Base-by-base conservation (phyloP, 2,113 vertebrate species). In the Notarius lentiginosus region DNA sequence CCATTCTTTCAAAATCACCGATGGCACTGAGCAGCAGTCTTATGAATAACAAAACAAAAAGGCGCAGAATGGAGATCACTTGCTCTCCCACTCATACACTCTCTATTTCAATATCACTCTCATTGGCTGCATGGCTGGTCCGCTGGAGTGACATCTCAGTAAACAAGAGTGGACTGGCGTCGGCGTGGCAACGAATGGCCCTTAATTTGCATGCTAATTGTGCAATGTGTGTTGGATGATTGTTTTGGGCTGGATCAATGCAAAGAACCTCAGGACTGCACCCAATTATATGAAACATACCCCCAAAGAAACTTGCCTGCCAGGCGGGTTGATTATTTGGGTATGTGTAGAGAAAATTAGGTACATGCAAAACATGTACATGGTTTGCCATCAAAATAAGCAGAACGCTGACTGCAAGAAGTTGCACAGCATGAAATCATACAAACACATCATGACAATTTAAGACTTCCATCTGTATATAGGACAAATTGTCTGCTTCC, bases 141-240 rank as follows among this genome's bases (percentile, higher is more conserved):
- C 49, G 58, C 55, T 68, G 83, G 92, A 93, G 93, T 93, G 92
- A 94, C 92, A 90, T 91, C 81, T 92, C 60, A 82, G 92, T 91
- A 94, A 94, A 94, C 92, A 89, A 95, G 92, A 94, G 89, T 90
- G 81, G 93, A 94, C 92, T 90, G 91, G 90, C 91, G 88, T 85
- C 87, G 87, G 80, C 90, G 88, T 87, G 89, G 87, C 92, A 91
- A 92, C 93, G 93, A 93, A 93, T 91, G 91, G 92, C 91, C 90
- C 92, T 92, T 93, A 93, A 94, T 94, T 94, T 95, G 92, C 93
- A 95, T 95, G 93, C 93, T 94, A 95, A 94, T 94, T 92, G 91
- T 89, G 56, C 63, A 58, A 89, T 88, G 82, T 84, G 84, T 83
- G 90, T 86, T 80, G 88, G 88, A 89, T 90, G 90, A 92, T 91